These are phyloP conservation scores for Pedetes capensis DNA, from an alignment of 2,113 vertebrate species.

Conservation along the genomic window DNA sequence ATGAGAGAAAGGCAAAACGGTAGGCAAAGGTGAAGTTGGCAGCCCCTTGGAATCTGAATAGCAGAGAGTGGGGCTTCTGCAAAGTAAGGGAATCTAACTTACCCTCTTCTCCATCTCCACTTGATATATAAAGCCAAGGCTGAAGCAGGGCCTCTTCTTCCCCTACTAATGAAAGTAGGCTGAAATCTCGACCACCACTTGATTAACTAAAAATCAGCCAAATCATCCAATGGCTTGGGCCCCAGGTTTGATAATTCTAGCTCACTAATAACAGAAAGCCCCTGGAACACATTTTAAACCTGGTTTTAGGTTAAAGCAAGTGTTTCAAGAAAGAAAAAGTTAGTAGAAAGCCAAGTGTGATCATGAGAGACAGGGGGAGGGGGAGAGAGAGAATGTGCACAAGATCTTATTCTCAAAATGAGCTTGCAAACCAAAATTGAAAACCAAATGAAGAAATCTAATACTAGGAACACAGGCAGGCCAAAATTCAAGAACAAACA, in stretches of 20 bases:
- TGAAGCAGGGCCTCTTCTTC: neutral
- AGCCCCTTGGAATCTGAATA: neutral
- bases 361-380: neutral
- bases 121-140: neutral
- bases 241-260: neutral
- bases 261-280: neutral
- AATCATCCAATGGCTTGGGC: neutral
- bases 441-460: neutral
- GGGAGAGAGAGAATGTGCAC: neutral
- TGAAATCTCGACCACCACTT: neutral
- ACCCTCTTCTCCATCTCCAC: neutral
- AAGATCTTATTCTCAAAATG: neutral
- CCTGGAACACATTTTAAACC: neutral
- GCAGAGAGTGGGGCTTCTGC: neutral
- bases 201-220: neutral
- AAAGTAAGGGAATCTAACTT: neutral
- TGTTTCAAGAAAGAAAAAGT: neutral
- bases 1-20: neutral
- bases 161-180: neutral
- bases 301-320: neutral
- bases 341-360: neutral
- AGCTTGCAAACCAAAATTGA: neutral
- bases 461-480: too few species aligned
- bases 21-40: neutral
- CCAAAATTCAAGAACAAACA: neutral